These are phyloP conservation scores for Callyntrura sp. DNA, from an alignment of 2,888 invertebrate species.

Conservation along the genomic window DNA sequence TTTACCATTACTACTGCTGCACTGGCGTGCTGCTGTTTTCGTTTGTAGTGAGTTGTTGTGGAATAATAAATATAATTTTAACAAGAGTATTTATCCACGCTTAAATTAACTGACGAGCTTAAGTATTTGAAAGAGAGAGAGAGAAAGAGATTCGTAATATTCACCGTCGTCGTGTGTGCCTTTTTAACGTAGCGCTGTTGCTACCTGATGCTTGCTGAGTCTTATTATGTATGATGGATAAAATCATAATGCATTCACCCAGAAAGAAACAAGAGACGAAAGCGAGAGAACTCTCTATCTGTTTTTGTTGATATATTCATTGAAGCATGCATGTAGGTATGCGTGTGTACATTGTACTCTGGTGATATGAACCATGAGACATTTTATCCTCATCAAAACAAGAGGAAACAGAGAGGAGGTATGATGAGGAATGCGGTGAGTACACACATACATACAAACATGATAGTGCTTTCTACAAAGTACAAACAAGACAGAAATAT, in stretches of 20 bases:
- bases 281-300: neutral
- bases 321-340: constrained; percentile 11
- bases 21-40: neutral
- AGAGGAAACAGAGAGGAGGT: constrained; percentile 49
- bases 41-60: neutral
- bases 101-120: constrained; percentile 33
- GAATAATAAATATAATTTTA: constrained; percentile 38
- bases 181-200: constrained; percentile 16
- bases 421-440: neutral
- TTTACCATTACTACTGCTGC: neutral
- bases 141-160: neutral
- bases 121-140: neutral
- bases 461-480: neutral
- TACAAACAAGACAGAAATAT: constrained; percentile 12
- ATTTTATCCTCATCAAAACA: constrained; percentile 18
- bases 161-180: constrained; percentile 40
- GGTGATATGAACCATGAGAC: constrained; percentile 33
- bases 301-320: constrained; percentile 51
- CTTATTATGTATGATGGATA: neutral
- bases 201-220: neutral
- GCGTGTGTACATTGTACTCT: neutral
- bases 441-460: neutral
- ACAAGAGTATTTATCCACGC: constrained; percentile 52
- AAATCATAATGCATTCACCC: constrained; percentile 13
- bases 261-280: neutral